Conservation (phyloP, 2,888 invertebrate genomes). For the Cerceris rybyensis region DNA sequence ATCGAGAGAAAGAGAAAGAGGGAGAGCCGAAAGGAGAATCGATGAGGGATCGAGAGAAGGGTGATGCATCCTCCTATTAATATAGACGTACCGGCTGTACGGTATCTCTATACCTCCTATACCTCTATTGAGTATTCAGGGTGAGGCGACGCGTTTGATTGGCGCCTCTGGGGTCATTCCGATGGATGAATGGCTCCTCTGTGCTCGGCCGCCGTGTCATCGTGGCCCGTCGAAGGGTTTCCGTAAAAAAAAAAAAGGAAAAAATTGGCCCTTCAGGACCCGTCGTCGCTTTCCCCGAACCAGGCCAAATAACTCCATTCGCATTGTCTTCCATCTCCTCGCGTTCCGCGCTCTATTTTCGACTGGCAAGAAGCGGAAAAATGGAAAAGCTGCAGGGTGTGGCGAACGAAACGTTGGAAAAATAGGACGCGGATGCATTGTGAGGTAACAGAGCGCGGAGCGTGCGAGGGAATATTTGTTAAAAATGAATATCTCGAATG, state of each 20-base stretch:
- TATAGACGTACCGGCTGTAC: slow-evolving; percentile 53
- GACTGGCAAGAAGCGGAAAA: slow-evolving; percentile 22
- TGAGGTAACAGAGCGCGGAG: slow-evolving; percentile 12
- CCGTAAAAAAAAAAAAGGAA: slow-evolving; percentile 41
- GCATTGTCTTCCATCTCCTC: slow-evolving; percentile 50
- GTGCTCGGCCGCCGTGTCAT: slow-evolving; percentile 63
- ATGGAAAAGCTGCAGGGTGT: slow-evolving; percentile 21
- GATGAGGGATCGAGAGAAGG: slow-evolving; percentile 50
- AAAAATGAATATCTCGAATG: not conserved
- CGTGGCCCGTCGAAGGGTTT: slow-evolving; percentile 61
- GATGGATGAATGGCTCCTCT: slow-evolving; percentile 69
- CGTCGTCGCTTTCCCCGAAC: slow-evolving; percentile 57
- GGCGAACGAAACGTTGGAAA: slow-evolving; percentile 23
- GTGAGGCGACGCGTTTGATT: slow-evolving; percentile 70
- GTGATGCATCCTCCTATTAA: slow-evolving; percentile 57
- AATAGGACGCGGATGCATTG: slow-evolving; percentile 41
- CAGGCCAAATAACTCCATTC: slow-evolving; percentile 53
- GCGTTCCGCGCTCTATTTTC: slow-evolving; percentile 12
- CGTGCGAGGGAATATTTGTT: slow-evolving; percentile 20
- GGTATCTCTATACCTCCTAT: slow-evolving; percentile 61
- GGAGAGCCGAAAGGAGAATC: slow-evolving; percentile 23
- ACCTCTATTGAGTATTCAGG: slow-evolving; percentile 69
- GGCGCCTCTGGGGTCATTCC: slow-evolving; percentile 71
- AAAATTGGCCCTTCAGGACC: slow-evolving; percentile 72
- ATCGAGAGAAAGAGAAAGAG: slow-evolving; percentile 15